Base-by-base conservation (phyloP, 1,140 invertebrate species). In the Oreohelix idahoensis region DNA sequence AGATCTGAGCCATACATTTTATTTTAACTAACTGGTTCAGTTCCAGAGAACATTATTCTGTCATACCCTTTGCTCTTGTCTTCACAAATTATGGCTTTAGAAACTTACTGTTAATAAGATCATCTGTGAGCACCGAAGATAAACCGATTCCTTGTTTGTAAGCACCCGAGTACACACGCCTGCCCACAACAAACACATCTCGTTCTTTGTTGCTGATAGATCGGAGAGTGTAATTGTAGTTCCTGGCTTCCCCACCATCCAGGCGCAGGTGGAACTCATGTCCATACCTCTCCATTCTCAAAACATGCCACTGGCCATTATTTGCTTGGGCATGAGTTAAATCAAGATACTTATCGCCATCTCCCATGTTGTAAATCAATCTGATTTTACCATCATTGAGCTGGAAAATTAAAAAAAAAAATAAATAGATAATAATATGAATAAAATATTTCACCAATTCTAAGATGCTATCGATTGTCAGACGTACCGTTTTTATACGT, bases 261-360 rank as follows among this genome's bases (percentile, higher is more conserved):
- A 99, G 93, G 90, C 97, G 96, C 70, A 99, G 92, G 23, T 96
- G 97, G n/a, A 98, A 97, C 11, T 97, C 96, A 51, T 97, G 97
- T 51, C 98, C 98, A 87, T 97, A 97, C 82, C 98, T 95, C 29
- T 88, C 83, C 73, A 92, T 83, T n/a, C 96, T 95, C 0, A 97
- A 97, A 15, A 96, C 97, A 91, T 99, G 98, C 98, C 98, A 99
- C 89, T 98, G 97, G 23, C 98, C 98, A 93, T 99, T 97, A 90
- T 98, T 97, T 0, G 98, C 97, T 2, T 95, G 94, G 26, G 98
- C 95, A 45, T 96, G 95, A 79, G 96, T 97, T 15, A 99, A 93
- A 96, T 97, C 97, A 80, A 99, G 95, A 90, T 97, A 49, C 96
- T 88, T 95, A 96, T 15, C 96, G 96, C 73, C 85, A 39, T 96